phyloP scores from a whole-genome alignment of 2,797 vertebrate species.

The Enteromius argenteus region DNA sequence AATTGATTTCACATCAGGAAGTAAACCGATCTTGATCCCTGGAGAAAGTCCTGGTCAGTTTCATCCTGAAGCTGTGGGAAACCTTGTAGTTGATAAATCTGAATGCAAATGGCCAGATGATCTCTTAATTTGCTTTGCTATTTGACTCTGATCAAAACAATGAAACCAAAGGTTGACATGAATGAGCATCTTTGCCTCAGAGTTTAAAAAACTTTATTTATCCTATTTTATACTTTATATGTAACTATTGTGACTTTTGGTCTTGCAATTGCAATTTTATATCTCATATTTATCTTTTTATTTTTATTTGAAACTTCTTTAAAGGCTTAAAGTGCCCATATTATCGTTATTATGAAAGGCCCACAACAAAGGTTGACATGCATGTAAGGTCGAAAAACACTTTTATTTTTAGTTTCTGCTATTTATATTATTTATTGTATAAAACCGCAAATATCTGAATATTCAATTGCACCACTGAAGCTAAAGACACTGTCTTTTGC shows the following conservation, averaged over 20 bases:
- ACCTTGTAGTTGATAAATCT: background rate
- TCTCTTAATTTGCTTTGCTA: background rate
- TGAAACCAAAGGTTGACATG: background rate
- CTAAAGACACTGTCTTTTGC: too few species aligned
- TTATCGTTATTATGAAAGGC: too few species aligned
- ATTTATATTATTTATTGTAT: too few species aligned
- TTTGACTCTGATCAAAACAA: background rate
- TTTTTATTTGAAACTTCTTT: background rate
- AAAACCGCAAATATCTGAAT: too few species aligned
- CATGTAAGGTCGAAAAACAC: too few species aligned
- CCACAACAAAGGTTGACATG: too few species aligned
- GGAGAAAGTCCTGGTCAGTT: background rate
- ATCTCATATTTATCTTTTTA: background rate
- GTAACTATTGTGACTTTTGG: background rate
- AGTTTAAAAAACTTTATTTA: background rate
- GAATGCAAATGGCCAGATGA: slow-evolving; percentile 1
- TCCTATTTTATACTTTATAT: background rate
- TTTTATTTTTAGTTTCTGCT: too few species aligned
- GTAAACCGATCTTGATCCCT: background rate
- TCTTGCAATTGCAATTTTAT: background rate
- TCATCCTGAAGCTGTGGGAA: slow-evolving; percentile 4
- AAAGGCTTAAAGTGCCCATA: background rate
- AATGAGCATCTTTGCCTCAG: background rate
- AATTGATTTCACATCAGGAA: slow-evolving; percentile 5
- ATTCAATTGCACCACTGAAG: too few species aligned